phyloP scores from a whole-genome alignment of 1,140 invertebrate species.

The Zaprionus nigranus region DNA sequence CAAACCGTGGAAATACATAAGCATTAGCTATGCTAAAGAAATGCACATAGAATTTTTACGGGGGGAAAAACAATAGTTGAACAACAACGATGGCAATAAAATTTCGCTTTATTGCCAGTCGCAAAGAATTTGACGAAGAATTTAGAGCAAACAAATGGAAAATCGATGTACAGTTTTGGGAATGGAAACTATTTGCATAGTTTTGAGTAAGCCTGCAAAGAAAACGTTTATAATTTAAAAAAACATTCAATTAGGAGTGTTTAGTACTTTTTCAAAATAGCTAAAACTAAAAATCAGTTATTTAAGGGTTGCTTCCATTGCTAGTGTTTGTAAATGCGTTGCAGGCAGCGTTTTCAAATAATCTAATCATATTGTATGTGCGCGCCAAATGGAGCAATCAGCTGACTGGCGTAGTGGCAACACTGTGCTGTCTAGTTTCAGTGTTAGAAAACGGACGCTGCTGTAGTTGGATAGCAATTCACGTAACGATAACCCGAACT shows the following conservation, averaged over 20 bases:
- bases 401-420: constrained; percentile 29
- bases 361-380: not conserved
- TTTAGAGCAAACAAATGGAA: not conserved
- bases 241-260: constrained; percentile 28
- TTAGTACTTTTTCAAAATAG: no score
- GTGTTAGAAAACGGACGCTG: constrained; percentile 11
- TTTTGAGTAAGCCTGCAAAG: constrained; percentile 26
- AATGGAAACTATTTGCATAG: not conserved
- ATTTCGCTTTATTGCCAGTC: constrained; percentile 33
- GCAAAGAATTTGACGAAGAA: constrained; percentile 17
- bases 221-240: not conserved
- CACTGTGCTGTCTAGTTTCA: not conserved
- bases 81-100: constrained; percentile 11
- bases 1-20: not conserved
- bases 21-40: not conserved
- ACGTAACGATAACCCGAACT: not conserved
- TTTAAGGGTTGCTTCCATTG: constrained; percentile 2
- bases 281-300: no score
- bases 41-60: constrained; percentile 24
- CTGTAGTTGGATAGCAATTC: constrained; percentile 12
- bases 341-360: constrained; percentile 8
- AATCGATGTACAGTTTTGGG: constrained; percentile 3
- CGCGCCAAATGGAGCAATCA: constrained; percentile 34
- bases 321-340: not conserved
- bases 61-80: constrained; percentile 3